Conservation (phyloP, 2,797 vertebrate species). For the Chaenodraco wilsoni region DNA sequence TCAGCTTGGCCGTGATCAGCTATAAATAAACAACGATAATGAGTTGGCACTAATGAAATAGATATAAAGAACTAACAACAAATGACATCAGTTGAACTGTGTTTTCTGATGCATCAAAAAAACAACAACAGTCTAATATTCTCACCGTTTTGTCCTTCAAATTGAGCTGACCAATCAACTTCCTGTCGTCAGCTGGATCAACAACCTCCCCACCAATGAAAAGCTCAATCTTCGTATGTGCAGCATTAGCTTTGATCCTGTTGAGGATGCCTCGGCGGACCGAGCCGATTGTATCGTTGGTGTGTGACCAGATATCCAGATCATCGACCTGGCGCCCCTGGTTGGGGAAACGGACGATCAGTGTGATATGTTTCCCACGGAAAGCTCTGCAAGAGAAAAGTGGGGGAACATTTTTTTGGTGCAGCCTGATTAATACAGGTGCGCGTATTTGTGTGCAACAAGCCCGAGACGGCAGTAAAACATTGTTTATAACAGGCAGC, state of each 20-base stretch:
- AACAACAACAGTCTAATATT: background rate
- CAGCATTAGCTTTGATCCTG: slow-evolving; percentile 97
- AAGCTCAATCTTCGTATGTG: slow-evolving; percentile 97
- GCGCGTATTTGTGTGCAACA: too few species aligned
- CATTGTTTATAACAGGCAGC: too few species aligned
- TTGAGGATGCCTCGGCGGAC: slow-evolving; percentile 96
- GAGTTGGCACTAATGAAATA: slow-evolving; percentile 1
- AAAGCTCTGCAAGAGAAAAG: slow-evolving; percentile 89
- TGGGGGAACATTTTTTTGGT: background rate
- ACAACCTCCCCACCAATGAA: slow-evolving; percentile 97
- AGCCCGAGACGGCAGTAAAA: too few species aligned
- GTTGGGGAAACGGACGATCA: slow-evolving; percentile 98
- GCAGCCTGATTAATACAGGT: background rate
- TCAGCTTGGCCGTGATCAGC: slow-evolving; percentile 99
- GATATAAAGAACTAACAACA: background rate
- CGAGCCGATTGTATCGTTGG: slow-evolving; percentile 98
- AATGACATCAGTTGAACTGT: background rate
- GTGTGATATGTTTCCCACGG: slow-evolving; percentile 96
- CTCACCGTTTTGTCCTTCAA: slow-evolving; percentile 98
- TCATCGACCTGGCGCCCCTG: slow-evolving; percentile 98
- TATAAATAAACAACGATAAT: slow-evolving; percentile 58
- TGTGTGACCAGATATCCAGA: slow-evolving; percentile 99
- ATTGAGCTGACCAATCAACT: slow-evolving; percentile 97
- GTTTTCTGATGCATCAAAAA: background rate
- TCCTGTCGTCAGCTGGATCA: slow-evolving; percentile 97